Evolutionary conservation across 2,888 invertebrate genomes (phyloP), one percentile per base, ranked within the genome.

Genomic region (Drosophila nigritarsus): DNA sequence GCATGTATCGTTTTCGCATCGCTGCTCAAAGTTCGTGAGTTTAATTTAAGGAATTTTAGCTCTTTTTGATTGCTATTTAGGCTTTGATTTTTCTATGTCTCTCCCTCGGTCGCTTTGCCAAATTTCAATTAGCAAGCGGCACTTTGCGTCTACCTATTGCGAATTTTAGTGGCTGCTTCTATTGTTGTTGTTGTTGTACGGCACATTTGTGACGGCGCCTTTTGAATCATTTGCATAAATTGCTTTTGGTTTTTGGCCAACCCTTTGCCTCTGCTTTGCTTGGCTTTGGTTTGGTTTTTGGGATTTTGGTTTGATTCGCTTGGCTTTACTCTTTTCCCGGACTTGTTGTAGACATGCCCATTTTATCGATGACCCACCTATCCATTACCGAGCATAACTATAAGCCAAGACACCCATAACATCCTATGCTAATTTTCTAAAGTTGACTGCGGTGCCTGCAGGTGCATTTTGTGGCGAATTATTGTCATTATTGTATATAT

Each of bases 11-110:
- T 90, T 87, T 87, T 87, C 87, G 90, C 90, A 87, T 87, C 87
- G 87, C 78, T 90, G 82, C 78, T 79, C 83, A 79, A 76, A 91
- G 82, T 91, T 91, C 91, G 91, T 91, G 91, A 91, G 91, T 88
- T 91, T 84, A 87, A 89, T 86, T 90, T 84, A 82, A 90, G 87
- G 87, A 87, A 87, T 87, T 87, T 87, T 87, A 86, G 89, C 75
- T 86, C 75, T 78, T 77, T 88, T 86, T 87, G 77, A 81, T 90
- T 89, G 90, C 88, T 88, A 87, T 88, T 87, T 78, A 83, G 78
- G 75, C 86, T 86, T 87, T 85, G 88, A 89, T 85, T 85, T 86
- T 65, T 63, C 62, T 53, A 55, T 67, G 67, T 73, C 54, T 56
- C 56, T 69, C 66, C 71, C 66, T 60, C 13, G 30, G 11, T 70